A percentile compares a stretch with the other conserved stretches of the same genome.
Evolutionary conservation across 64 coral and sea anemone genomes (phyloP).

Genomic region (Stylophora pistillata): DNA sequence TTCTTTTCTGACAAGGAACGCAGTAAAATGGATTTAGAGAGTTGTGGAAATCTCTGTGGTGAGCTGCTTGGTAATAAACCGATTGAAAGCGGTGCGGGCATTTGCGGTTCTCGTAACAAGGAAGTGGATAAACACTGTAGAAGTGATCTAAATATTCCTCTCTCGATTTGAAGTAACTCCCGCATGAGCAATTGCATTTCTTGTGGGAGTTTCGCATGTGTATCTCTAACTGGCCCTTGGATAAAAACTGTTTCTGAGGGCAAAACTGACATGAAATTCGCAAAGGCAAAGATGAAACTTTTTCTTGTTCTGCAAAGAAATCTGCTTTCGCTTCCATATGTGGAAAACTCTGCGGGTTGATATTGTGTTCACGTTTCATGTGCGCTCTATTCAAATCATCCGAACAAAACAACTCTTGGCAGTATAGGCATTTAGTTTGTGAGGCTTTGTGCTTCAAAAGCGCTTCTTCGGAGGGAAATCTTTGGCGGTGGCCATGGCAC

Average conservation of each 20-base stretch:
- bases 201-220: constrained; percentile 98
- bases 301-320: background rate
- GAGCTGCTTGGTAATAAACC: constrained; percentile 75
- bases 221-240: constrained; percentile 77
- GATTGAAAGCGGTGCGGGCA: constrained; percentile 94
- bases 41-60: constrained; percentile 78
- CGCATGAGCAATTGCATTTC: constrained; percentile 97
- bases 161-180: constrained; percentile 78
- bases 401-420: constrained; percentile 73
- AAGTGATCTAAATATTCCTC: constrained; percentile 92
- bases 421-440: constrained; percentile 60
- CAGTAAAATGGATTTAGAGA: constrained; percentile 86
- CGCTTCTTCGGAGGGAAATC: constrained; percentile 71
- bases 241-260: constrained; percentile 78
- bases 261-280: constrained; percentile 82
- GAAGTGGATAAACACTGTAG: constrained; percentile 86
- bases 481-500: constrained; percentile 54
- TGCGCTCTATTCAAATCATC: constrained; percentile 60
- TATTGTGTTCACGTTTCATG: constrained; percentile 60
- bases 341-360: background rate
- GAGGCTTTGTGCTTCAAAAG: constrained; percentile 49
- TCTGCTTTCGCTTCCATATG: background rate
- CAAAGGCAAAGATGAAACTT: background rate
- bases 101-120: constrained; percentile 96
- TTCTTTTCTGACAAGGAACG: constrained; percentile 74